Conservation (phyloP, 2,888 invertebrate species). For the Andrena marginata region DNA sequence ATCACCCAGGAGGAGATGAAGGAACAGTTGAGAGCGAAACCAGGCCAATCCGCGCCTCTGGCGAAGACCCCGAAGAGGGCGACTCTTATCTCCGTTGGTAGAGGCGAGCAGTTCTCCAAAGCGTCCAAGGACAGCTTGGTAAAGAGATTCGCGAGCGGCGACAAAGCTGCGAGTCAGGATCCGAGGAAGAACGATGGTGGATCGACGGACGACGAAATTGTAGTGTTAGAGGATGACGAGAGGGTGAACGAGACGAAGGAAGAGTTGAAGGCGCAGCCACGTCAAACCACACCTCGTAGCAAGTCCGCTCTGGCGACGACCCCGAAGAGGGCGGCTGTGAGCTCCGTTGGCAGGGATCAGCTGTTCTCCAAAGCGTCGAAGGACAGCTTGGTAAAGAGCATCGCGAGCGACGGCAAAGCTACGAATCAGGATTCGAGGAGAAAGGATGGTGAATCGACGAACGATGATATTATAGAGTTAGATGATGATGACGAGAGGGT, state of each 20-base stretch:
- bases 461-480: background rate
- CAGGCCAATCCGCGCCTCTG: slow-evolving; percentile 17
- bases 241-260: slow-evolving; percentile 78
- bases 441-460: background rate
- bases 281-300: background rate
- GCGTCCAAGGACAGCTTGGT: slow-evolving; percentile 68
- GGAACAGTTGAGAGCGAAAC: slow-evolving; percentile 74
- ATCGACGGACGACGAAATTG: background rate
- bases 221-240: background rate
- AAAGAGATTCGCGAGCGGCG: slow-evolving; percentile 52
- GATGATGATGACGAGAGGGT: background rate
- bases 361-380: slow-evolving; percentile 70
- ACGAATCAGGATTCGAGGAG: background rate
- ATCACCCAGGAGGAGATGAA: slow-evolving; percentile 81
- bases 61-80: slow-evolving; percentile 78
- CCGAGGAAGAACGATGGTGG: background rate
- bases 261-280: slow-evolving; percentile 70
- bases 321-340: slow-evolving; percentile 77
- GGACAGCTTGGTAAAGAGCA: slow-evolving; percentile 65
- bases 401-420: slow-evolving; percentile 14
- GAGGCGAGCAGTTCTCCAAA: slow-evolving; percentile 77
- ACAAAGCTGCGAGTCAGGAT: background rate
- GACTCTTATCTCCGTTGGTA: slow-evolving; percentile 77
- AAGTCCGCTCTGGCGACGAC: slow-evolving; percentile 41
- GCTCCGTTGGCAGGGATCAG: slow-evolving; percentile 78